phyloP scores from a whole-genome alignment of 2,113 vertebrate genomes.

The Dipodomys spectabilis region DNA sequence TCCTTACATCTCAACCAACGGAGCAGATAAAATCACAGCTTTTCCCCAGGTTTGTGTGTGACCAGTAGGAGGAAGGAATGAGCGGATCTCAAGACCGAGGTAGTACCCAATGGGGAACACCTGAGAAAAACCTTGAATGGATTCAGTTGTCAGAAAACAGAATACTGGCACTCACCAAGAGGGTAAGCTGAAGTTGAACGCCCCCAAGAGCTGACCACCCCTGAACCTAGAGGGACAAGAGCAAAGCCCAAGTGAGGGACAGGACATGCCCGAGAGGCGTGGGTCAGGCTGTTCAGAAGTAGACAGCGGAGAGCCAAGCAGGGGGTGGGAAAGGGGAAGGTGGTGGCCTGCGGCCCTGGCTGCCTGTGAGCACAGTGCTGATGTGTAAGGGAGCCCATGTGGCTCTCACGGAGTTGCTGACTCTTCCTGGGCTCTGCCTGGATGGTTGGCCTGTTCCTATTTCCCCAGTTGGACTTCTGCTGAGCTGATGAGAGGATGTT shows the following conservation, averaged over 20 bases:
- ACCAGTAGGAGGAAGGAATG: not conserved
- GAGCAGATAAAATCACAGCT: too few species aligned
- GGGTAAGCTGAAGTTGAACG: not conserved
- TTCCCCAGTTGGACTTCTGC: not conserved
- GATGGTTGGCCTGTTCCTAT: not conserved
- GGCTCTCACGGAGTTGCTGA: too few species aligned
- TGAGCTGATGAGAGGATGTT: not conserved
- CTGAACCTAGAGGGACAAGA: not conserved
- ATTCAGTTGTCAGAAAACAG: not conserved
- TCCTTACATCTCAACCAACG: too few species aligned
- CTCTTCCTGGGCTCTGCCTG: not conserved
- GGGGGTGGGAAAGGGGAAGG: not conserved
- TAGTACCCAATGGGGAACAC: not conserved
- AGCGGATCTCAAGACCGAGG: not conserved
- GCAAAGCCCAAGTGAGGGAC: not conserved
- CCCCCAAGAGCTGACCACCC: not conserved
- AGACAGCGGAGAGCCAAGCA: rapidly evolving
- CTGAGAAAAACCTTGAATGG: not conserved
- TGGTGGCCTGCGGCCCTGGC: rapidly evolving
- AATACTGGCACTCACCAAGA: not conserved
- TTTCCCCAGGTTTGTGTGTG: not conserved
- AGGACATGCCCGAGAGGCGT: not conserved
- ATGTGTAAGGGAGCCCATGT: not conserved
- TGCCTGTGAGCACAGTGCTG: not conserved
- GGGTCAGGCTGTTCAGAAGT: not conserved